Base-by-base conservation (phyloP, 1,140 invertebrate species). In the Meloidogyne hapla region DNA sequence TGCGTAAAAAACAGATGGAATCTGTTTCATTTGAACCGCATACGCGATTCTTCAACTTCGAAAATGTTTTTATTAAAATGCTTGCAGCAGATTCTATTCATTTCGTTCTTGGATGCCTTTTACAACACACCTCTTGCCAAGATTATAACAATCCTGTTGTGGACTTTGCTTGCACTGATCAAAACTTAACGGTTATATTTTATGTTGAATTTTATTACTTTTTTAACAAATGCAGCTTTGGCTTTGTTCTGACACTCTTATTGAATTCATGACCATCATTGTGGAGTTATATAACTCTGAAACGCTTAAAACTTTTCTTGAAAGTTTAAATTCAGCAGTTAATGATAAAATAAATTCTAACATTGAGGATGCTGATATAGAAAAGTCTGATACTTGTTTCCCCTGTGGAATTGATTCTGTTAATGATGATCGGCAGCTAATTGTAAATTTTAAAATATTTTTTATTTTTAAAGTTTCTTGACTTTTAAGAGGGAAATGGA, bases 161-260 rank as follows among this genome's bases (percentile, higher is more conserved):
- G 4, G 76, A 77, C 26, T 66, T 77, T 45, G 76, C 61, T 13
- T 77, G 65, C 67, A 68, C 26, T 21, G 78, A 78, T 26, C 68
- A 78, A 5, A 21, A 62, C 15, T 5, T 78, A 25, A 77, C 68
- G 77, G 74, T 75, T 9, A 8, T 10, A 15, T 74, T 74, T 73
- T 73, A 62, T 18, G 13, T n/a, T 56, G 8, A 26, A 10, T 12
- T 48, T 15, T 33, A 45, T 9, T 70, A 21, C 5, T 23, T 69
- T n/a, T 48, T 42, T 21, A n/a, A 28, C n/a, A 3, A 48, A 13
- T 82, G 26, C 15, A 71, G 66, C 28, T 84, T 21, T 82, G 81
- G 81, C 25, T 78, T 10, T 82, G 81, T 62, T 67, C 82, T 2
- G 81, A 82, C 65, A 82, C 81, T 3, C 65, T 84, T 62, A 66